Conservation (phyloP, 2,113 vertebrate genomes). For the Raja brachyura region DNA sequence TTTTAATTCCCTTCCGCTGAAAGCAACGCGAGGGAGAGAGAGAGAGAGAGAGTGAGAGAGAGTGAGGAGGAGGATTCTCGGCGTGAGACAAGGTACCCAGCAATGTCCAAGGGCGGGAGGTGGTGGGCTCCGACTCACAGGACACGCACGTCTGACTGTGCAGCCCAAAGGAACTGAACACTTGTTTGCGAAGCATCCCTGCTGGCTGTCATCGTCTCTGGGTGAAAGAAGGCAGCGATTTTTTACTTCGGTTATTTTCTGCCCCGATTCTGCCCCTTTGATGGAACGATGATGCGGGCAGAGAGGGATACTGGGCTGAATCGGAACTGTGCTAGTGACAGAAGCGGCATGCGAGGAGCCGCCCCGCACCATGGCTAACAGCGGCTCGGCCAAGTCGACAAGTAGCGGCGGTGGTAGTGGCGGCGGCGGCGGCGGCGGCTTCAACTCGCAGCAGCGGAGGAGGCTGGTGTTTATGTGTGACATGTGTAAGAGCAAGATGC, state of each 20-base stretch:
- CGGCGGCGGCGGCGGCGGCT: conserved; percentile 41
- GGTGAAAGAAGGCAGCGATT: conserved; percentile 1
- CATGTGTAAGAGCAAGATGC: conserved; percentile 91
- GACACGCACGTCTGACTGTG: conserved; percentile 53
- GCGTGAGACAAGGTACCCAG: not conserved
- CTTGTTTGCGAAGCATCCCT: conserved; percentile 50
- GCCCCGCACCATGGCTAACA: conserved; percentile 81
- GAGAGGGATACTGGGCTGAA: conserved; percentile 60
- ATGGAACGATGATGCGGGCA: conserved; percentile 79
- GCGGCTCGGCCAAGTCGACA: conserved; percentile 78
- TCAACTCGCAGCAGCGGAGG: conserved; percentile 72
- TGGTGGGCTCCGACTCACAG: not conserved
- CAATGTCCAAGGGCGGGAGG: not conserved
- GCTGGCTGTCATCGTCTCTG: no score
- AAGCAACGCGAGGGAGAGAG: not conserved
- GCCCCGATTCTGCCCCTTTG: conserved; percentile 44
- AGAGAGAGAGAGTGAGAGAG: not conserved
- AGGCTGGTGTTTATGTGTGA: conserved; percentile 82
- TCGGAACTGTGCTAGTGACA: conserved; percentile 64
- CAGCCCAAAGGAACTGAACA: conserved; percentile 49
- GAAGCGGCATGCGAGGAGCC: conserved; percentile 68
- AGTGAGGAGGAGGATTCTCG: not conserved
- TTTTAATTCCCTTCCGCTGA: not conserved
- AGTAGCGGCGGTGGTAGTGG: conserved; percentile 72
- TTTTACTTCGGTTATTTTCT: conserved; percentile 39